Evolutionary conservation across 2,888 invertebrate species (phyloP).

Genomic region (Pachymerium ferrugineum): DNA sequence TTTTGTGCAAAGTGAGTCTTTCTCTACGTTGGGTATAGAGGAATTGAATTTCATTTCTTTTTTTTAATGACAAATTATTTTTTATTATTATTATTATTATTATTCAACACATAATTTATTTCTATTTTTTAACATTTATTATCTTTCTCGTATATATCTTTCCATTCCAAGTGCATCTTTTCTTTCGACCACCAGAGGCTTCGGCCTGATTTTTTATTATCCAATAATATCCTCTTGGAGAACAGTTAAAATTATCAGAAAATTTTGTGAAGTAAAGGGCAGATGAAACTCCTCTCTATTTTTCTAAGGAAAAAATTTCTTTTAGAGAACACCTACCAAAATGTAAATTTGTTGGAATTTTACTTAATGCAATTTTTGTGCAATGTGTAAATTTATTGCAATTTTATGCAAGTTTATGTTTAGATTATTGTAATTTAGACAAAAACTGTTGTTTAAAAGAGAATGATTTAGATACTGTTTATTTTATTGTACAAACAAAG

Average conservation of each 20-base stretch:
- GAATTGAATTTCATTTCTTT: background rate
- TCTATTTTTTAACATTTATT: background rate
- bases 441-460: slow-evolving; percentile 2
- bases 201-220: background rate
- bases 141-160: background rate
- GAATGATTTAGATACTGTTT: slow-evolving; percentile 10
- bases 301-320: background rate
- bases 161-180: background rate
- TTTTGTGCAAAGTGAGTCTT: background rate
- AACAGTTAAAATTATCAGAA: background rate
- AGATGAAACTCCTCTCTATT: slow-evolving; percentile 6
- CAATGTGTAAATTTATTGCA: slow-evolving; percentile 15
- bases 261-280: background rate
- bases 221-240: background rate
- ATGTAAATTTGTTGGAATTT: slow-evolving; percentile 15
- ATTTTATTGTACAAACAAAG: slow-evolving; percentile 7
- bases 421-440: slow-evolving; percentile 9
- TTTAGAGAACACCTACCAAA: slow-evolving; percentile 1
- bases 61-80: background rate
- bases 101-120: background rate
- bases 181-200: background rate
- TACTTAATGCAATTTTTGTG: slow-evolving; percentile 22
- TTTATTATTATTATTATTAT: background rate
- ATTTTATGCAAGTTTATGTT: background rate
- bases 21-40: too few species aligned